Conservation (phyloP, 2,797 vertebrate species). For the Tinamus major region DNA sequence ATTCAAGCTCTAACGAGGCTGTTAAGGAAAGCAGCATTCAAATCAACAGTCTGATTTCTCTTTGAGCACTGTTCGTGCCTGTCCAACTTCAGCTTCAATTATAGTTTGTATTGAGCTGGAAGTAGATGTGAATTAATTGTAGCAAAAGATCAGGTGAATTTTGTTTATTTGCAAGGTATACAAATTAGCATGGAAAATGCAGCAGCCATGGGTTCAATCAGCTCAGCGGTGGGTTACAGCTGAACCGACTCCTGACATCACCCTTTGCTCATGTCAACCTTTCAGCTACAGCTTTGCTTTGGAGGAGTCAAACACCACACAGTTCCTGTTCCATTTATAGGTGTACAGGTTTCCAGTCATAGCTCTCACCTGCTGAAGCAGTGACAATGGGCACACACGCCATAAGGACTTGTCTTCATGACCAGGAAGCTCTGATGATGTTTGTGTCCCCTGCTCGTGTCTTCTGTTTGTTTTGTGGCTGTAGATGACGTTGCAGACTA, state of each 20-base stretch:
- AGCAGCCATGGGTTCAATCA: fast-evolving
- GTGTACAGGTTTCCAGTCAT: background rate
- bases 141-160: background rate
- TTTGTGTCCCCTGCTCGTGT: background rate
- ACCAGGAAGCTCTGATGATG: background rate
- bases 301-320: fast-evolving
- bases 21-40: background rate
- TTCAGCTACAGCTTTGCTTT: fast-evolving
- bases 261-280: background rate
- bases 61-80: background rate
- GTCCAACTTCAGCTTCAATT: background rate
- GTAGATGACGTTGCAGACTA: background rate
- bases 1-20: background rate
- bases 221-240: background rate
- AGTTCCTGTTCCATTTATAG: fast-evolving
- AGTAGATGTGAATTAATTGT: background rate
- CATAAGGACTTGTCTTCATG: background rate
- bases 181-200: background rate
- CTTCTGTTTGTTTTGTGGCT: background rate
- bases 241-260: background rate
- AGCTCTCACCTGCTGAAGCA: background rate
- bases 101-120: background rate
- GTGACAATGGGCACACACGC: background rate
- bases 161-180: background rate
- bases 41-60: background rate